These are phyloP conservation scores for Dexiosoma caninum DNA, from an alignment of 2,888 invertebrate species.

Conservation along the genomic window DNA sequence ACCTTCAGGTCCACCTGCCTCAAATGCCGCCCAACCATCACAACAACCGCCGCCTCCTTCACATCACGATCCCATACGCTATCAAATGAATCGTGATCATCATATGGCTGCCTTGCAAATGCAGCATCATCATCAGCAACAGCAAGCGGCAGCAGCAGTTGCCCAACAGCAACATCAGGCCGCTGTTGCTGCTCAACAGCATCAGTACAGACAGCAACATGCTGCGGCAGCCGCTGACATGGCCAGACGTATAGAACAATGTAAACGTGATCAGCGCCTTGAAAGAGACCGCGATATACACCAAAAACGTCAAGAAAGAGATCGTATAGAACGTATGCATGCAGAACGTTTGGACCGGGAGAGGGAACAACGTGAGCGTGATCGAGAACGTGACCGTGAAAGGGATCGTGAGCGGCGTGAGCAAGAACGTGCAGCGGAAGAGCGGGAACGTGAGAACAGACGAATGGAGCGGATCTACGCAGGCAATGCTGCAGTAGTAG, in stretches of 20 bases:
- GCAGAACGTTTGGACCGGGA: slow-evolving; percentile 73
- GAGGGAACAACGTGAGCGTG: slow-evolving; percentile 71
- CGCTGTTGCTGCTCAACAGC: slow-evolving; percentile 74
- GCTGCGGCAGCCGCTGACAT: slow-evolving; percentile 68
- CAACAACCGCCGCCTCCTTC: slow-evolving; percentile 68
- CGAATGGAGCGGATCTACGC: slow-evolving; percentile 73
- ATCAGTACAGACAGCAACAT: slow-evolving; percentile 72
- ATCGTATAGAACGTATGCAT: slow-evolving; percentile 72
- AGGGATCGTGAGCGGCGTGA: slow-evolving; percentile 70
- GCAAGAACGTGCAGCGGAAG: slow-evolving; percentile 72
- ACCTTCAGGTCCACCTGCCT: slow-evolving; percentile 46
- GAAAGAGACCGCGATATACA: slow-evolving; percentile 75
- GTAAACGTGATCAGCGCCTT: slow-evolving; percentile 71
- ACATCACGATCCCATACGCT: slow-evolving; percentile 75
- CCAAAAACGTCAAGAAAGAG: slow-evolving; percentile 71
- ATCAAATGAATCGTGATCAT: slow-evolving; percentile 80
- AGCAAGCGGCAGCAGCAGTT: slow-evolving; percentile 75
- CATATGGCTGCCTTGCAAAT: slow-evolving; percentile 77
- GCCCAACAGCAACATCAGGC: slow-evolving; percentile 72
- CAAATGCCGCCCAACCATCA: slow-evolving; percentile 56
- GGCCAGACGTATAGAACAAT: slow-evolving; percentile 71
- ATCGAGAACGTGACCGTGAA: slow-evolving; percentile 69
- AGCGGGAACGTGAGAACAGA: slow-evolving; percentile 72
- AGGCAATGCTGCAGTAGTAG: slow-evolving; percentile 67
- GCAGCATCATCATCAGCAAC: slow-evolving; percentile 73